Percentiles rank a stretch among this genome's conserved stretches.
Conservation (phyloP, 2,797 vertebrate genomes). For the Triplophysa bombifrons region DNA sequence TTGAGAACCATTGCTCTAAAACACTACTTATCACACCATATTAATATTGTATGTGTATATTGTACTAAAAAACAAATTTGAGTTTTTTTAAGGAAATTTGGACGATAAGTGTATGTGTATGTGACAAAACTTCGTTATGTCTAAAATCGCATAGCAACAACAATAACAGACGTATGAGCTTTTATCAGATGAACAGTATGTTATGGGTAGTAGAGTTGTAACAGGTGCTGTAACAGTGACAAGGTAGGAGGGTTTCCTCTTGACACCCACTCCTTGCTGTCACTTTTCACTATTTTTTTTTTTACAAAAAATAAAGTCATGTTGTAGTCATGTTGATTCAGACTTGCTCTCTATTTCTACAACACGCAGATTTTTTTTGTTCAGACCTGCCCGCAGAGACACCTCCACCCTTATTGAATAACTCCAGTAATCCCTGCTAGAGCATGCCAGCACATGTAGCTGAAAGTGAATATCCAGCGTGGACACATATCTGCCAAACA, state of each 20-base stretch:
- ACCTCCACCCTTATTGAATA: neutral
- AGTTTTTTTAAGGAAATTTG: neutral
- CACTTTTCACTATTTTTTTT: neutral
- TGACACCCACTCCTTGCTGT: conserved; percentile 9
- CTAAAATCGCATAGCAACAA: conserved; percentile 23
- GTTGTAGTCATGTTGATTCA: neutral
- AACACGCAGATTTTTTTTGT: neutral
- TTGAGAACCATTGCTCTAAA: neutral
- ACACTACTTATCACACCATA: neutral
- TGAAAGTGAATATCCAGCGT: neutral
- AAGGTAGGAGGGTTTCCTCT: conserved; percentile 6
- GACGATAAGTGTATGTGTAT: neutral
- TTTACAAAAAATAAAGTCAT: neutral
- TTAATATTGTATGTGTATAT: no score
- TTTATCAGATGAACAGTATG: neutral
- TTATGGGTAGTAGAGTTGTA: neutral
- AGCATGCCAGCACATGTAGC: neutral
- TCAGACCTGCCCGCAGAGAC: conserved; percentile 10
- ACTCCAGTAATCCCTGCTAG: neutral
- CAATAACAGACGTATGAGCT: neutral
- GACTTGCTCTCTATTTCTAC: neutral
- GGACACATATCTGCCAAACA: neutral
- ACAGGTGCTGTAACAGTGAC: neutral
- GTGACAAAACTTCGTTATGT: neutral
- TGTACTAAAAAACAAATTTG: neutral